Base-by-base conservation (phyloP, 1,140 invertebrate species). In the Meloidogyne hapla region DNA sequence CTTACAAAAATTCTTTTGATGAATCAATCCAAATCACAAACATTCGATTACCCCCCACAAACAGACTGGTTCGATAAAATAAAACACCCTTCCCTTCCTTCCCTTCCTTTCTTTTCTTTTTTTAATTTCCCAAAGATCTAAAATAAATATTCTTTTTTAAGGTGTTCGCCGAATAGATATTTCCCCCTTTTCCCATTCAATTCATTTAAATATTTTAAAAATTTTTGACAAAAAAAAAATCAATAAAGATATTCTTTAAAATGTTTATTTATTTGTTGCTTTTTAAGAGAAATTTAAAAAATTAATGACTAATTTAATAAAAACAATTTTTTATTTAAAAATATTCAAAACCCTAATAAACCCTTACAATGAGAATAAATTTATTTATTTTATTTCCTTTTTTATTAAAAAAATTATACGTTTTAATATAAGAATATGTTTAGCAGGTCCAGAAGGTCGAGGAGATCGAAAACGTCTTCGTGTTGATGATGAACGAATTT, bases 401-500 rank as follows among this genome's bases (percentile, higher is more conserved):
- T 33, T 33, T 33, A 33, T 33, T 33, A 6, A 33, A 56, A 56
- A 8, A 56, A n/a, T n/a, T 18, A n/a, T n/a, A 56, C 48, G 48
- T 56, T 56, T 56, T n/a, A 56, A 56, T 56, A 56, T 56, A n/a
- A 56, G 18, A 8, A 56, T 21, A n/a, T 56, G 48, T 9, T 56
- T 56, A n/a, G 48, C 12, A 21, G 48, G n/a, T n/a, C n/a, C n/a
- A n/a, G n/a, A n/a, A 56, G 48, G 48, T 21, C 48, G 18, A n/a
- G 48, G 48, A 6, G 48, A 56, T 33, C 71, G 15, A 21, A 26
- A n/a, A 61, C 56, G 38, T 26, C 70, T 21, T 18, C 70, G 28
- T 13, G 56, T 64, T 42, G 71, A 61, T 48, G 68, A 40, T 56
- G 48, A 56, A n/a, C 71, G 23, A 64, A 70, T 70, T 70, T 70